A percentile compares a stretch with the other conserved stretches of the same genome.
Evolutionary conservation across 2,888 invertebrate species (phyloP).

Genomic region (Altica lythri): DNA sequence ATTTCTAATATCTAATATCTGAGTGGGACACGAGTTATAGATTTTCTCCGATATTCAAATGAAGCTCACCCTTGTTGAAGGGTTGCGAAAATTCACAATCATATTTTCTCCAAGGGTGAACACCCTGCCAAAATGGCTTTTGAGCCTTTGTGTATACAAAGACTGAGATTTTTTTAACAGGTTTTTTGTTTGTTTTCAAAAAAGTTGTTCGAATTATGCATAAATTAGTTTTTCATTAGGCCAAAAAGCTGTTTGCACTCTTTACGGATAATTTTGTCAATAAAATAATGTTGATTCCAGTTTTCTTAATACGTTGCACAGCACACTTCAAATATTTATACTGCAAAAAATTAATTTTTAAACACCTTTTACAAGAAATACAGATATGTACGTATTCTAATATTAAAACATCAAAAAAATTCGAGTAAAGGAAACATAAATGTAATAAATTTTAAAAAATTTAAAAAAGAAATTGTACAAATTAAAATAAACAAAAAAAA

Average conservation of each 20-base stretch:
- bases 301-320: no score
- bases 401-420: no score
- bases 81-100: constrained; percentile 54
- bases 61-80: constrained; percentile 51
- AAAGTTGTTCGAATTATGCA: constrained; percentile 39
- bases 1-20: constrained; percentile 49
- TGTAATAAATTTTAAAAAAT: no score
- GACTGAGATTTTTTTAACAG: constrained; percentile 48
- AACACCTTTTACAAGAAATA: no score
- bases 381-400: no score
- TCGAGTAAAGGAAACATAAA: no score
- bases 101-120: constrained; percentile 55
- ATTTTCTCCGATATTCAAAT: constrained; percentile 52
- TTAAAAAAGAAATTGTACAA: no score
- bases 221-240: constrained; percentile 40
- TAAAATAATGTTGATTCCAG: constrained; percentile 2
- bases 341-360: no score
- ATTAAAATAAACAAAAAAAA: no score
- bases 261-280: constrained; percentile 16
- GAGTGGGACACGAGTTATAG: constrained; percentile 49
- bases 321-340: no score
- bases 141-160: constrained; percentile 47
- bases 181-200: constrained; percentile 44
- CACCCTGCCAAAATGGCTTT: constrained; percentile 44
- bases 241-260: constrained; percentile 25